Evolutionary conservation across 2,797 vertebrate genomes (phyloP), one percentile per base, ranked within the genome.

Genomic region (Gallinago solitaria): DNA sequence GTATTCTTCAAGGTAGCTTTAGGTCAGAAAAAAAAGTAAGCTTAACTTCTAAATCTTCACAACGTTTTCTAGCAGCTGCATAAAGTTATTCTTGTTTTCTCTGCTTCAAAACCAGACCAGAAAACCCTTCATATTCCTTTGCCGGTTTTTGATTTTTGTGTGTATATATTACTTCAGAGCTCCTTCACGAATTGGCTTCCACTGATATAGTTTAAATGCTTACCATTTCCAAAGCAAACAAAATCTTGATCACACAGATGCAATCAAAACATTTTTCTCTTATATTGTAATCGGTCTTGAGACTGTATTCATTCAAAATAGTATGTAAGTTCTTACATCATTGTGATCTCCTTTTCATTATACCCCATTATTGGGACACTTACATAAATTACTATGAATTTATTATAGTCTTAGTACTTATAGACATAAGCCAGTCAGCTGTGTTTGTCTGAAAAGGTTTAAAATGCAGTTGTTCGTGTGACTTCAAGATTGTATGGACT

Each of bases 181-280:
- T 83, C 27, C 43, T 76, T 51, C 65, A 69, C 23, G 81, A 75
- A 78, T 68, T 57, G 16, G 4, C n/a, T 69, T 87, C 21, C 59
- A 50, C 27, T 64, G 54, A 45, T 53, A 14, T 0, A 8, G 6
- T 77, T 92, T 73, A 76, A 87, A 41, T 76, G 30, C 73, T 83
- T 37, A 19, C 30, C 19, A 35, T 56, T 90, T 83, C 73, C 65
- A 79, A 93, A 80, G 28, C 33, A 84, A 87, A 16, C 8, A 56
- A 91, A 86, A 70, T 41, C 56, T 87, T 59, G 16, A 90, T 89
- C 68, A 59, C 33, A 35, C 6, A 74, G n/a, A 77, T 21, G 35
- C 53, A 95, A 89, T 82, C 65, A 91, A 87, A 90, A 83, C 16
- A 73, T 90, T 94, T 95, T 89, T 35, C 8, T 93, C 56, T 76